Conservation (phyloP, 2,888 invertebrate genomes). For the Hypomecis atomaria region DNA sequence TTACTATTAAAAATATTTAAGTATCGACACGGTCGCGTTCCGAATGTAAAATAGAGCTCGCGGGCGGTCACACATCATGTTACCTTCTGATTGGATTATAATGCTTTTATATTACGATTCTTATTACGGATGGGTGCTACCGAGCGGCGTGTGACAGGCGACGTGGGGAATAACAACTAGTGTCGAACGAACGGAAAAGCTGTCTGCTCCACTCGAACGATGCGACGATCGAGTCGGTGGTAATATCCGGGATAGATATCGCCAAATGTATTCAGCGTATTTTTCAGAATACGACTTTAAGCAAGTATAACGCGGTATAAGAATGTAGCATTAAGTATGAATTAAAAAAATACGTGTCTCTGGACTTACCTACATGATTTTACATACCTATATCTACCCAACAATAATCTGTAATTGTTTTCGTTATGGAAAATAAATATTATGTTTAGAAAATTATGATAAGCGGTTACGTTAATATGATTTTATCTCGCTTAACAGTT, state of each 20-base stretch:
- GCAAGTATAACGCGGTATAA: too few relatives aligned
- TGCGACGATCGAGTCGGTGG: slow-evolving; percentile 23
- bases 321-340: too few relatives aligned
- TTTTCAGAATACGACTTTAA: background rate
- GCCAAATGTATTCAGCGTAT: slow-evolving; percentile 19
- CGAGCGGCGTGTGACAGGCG: slow-evolving; percentile 73
- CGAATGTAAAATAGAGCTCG: slow-evolving; percentile 74
- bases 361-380: too few relatives aligned
- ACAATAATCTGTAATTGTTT: too few relatives aligned
- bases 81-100: slow-evolving; percentile 82
- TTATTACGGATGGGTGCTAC: slow-evolving; percentile 77
- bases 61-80: slow-evolving; percentile 78
- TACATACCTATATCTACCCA: too few relatives aligned
- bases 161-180: slow-evolving; percentile 76
- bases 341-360: too few relatives aligned
- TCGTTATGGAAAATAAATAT: too few relatives aligned
- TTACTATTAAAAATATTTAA: slow-evolving; percentile 77
- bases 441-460: too few relatives aligned
- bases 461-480: too few relatives aligned
- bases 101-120: slow-evolving; percentile 83
- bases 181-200: slow-evolving; percentile 55
- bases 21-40: slow-evolving; percentile 65
- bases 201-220: slow-evolving; percentile 47
- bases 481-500: too few relatives aligned
- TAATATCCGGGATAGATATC: slow-evolving; percentile 35